phyloP scores from a whole-genome alignment of 1,140 invertebrate genomes.

The Bombus soroeensis region DNA sequence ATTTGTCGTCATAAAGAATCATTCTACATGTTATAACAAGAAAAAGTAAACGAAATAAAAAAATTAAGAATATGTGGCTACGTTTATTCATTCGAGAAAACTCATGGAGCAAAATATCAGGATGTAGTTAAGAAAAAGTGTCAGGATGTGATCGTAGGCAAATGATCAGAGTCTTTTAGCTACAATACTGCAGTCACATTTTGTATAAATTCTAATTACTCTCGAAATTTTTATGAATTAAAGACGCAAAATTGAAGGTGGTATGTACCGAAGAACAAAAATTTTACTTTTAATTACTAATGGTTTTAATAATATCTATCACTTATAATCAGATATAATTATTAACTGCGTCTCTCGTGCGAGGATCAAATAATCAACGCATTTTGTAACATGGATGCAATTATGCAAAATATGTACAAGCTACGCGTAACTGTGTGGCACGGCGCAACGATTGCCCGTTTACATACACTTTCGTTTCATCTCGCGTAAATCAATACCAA shows the following conservation, averaged over 20 bases:
- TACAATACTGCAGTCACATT: background rate
- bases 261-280: no score
- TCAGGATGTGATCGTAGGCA: background rate
- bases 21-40: no score
- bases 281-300: background rate
- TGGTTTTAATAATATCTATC: background rate
- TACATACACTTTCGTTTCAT: constrained; percentile 7
- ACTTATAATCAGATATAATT: background rate
- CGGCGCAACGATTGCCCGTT: background rate
- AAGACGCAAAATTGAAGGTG: background rate
- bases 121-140: background rate
- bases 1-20: background rate
- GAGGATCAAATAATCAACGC: background rate
- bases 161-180: background rate
- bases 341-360: background rate
- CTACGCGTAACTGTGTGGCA: background rate
- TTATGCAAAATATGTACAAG: background rate
- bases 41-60: no score
- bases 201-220: background rate
- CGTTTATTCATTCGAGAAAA: background rate
- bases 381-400: background rate
- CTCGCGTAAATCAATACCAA: background rate
- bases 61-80: background rate
- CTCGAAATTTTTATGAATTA: background rate
- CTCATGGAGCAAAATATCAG: background rate